Conservation (phyloP, 2,888 invertebrate genomes). For the Limulus polyphemus region DNA sequence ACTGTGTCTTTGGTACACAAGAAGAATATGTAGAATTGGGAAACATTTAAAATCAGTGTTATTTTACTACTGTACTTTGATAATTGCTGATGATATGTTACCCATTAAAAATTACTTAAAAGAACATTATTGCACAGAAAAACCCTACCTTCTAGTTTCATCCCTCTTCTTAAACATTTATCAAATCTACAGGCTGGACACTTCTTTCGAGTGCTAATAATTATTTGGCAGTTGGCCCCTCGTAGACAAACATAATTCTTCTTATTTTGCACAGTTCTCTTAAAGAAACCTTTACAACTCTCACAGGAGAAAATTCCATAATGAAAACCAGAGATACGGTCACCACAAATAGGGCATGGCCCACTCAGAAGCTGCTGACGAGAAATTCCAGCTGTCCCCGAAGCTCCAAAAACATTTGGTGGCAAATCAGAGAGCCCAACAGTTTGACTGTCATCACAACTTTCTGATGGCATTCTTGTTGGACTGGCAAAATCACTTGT, state of each 20-base stretch:
- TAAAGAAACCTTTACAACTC: constrained; percentile 96
- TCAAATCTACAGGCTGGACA: constrained; percentile 94
- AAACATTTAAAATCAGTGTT: too few relatives aligned
- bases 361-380: constrained; percentile 41
- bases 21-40: too few relatives aligned
- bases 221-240: constrained; percentile 81
- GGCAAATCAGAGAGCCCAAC: constrained; percentile 16
- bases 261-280: constrained; percentile 93
- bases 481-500: constrained; percentile 25
- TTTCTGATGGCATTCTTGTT: constrained; percentile 19
- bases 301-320: constrained; percentile 97
- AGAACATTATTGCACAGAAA: too few relatives aligned
- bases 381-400: constrained; percentile 18
- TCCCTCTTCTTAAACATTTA: constrained; percentile 86
- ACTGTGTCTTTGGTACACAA: too few relatives aligned
- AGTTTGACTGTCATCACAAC: constrained; percentile 13
- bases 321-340: constrained; percentile 92
- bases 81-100: too few relatives aligned
- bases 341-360: constrained; percentile 88
- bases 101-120: too few relatives aligned
- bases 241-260: constrained; percentile 89
- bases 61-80: too few relatives aligned
- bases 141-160: constrained; percentile 75
- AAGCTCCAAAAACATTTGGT: constrained; percentile 11
- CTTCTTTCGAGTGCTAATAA: constrained; percentile 84